These are phyloP conservation scores for Lipophrys pholis DNA, from an alignment of 2,113 vertebrate genomes.

Conservation along the genomic window DNA sequence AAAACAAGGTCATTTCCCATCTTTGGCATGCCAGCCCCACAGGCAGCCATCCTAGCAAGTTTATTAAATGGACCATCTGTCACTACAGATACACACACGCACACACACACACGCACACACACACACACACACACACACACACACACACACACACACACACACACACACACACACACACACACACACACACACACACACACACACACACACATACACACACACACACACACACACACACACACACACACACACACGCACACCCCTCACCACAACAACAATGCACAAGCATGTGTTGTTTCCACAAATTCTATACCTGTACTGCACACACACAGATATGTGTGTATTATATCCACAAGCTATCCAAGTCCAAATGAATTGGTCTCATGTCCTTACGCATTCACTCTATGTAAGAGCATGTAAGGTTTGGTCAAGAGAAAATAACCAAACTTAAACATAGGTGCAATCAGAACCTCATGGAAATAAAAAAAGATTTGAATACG, in stretches of 20 bases:
- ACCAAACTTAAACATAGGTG: too few relatives aligned
- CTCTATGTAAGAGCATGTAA: too few relatives aligned
- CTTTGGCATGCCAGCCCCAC: constrained; percentile 47
- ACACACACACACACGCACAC: background rate
- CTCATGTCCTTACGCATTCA: too few relatives aligned
- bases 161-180: background rate
- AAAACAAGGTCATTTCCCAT: constrained; percentile 60
- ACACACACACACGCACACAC: background rate
- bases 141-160: background rate
- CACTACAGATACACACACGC: constrained; percentile 25
- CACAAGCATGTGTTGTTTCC: too few relatives aligned
- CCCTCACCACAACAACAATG: too few relatives aligned
- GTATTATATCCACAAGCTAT: too few relatives aligned
- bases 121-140: constrained; percentile 7
- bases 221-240: background rate
- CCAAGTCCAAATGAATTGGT: too few relatives aligned
- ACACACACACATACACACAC: background rate
- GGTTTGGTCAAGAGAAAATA: too few relatives aligned
- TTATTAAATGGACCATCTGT: constrained; percentile 68
- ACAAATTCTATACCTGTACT: too few relatives aligned
- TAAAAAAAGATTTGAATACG: too few relatives aligned
- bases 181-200: background rate
- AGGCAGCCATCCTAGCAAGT: constrained; percentile 42
- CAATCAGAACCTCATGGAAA: too few relatives aligned
- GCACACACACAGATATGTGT: too few relatives aligned